These are phyloP conservation scores for Acronicta leporina DNA, from an alignment of 2,888 invertebrate species.

Conservation along the genomic window DNA sequence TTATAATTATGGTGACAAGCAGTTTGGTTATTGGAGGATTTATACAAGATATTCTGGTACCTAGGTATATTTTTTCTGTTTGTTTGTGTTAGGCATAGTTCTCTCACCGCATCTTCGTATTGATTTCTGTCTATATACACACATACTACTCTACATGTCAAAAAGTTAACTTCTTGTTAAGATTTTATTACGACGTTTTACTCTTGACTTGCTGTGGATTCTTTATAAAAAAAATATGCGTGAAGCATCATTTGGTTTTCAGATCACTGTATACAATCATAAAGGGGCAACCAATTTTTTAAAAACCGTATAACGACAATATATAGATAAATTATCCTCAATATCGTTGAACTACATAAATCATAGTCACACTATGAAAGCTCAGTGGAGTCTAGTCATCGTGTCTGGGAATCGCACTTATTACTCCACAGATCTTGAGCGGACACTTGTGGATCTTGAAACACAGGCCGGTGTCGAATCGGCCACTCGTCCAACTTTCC, in stretches of 20 bases:
- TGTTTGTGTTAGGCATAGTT: neutral
- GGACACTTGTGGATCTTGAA: slow-evolving; percentile 69
- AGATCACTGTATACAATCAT: too few species aligned
- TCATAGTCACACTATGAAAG: slow-evolving; percentile 52
- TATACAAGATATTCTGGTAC: too few species aligned
- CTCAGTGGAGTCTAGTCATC: slow-evolving; percentile 71
- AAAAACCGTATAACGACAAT: too few species aligned
- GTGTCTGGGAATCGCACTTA: slow-evolving; percentile 79
- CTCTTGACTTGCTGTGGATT: too few species aligned
- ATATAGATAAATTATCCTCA: neutral
- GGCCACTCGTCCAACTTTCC: slow-evolving; percentile 75
- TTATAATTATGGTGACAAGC: slow-evolving; percentile 52
- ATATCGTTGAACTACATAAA: neutral
- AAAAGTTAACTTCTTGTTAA: too few species aligned
- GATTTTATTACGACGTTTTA: too few species aligned
- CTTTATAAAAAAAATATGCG: too few species aligned
- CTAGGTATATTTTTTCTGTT: neutral
- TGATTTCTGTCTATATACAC: too few species aligned
- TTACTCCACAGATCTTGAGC: slow-evolving; percentile 64
- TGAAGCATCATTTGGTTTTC: too few species aligned
- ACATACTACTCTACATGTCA: too few species aligned
- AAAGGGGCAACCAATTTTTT: too few species aligned
- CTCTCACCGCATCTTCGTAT: too few species aligned
- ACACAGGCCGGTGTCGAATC: slow-evolving; percentile 78
- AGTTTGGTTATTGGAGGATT: slow-evolving; percentile 4